Conservation (phyloP, 2,797 vertebrate species). For the Xenopus petersii region DNA sequence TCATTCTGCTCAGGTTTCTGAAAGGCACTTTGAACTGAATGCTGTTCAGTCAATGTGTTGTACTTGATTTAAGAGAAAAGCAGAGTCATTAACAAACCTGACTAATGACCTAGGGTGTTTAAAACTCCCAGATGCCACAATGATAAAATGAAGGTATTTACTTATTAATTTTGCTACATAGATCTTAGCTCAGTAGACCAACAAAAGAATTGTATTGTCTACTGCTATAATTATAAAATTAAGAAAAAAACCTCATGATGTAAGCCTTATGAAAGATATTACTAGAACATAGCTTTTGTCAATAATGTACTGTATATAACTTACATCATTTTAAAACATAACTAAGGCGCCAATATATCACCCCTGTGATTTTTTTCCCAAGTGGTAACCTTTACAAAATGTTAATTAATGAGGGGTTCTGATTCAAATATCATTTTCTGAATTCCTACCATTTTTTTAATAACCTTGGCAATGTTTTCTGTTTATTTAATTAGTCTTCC, state of each 20-base stretch:
- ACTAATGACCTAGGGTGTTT: slow-evolving; percentile 64
- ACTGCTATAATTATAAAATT: slow-evolving; percentile 11
- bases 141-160: slow-evolving; percentile 68
- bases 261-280: not conserved
- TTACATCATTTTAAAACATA: too few relatives aligned
- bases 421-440: too few relatives aligned
- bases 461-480: too few relatives aligned
- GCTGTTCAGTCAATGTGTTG: slow-evolving; percentile 60
- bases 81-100: slow-evolving; percentile 69
- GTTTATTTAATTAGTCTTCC: too few relatives aligned
- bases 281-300: too few relatives aligned
- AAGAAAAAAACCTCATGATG: not conserved
- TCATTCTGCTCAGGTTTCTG: slow-evolving; percentile 55
- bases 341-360: too few relatives aligned
- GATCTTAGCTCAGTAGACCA: slow-evolving; percentile 57
- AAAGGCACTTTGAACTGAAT: slow-evolving; percentile 73
- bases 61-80: slow-evolving; percentile 68
- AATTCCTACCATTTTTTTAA: too few relatives aligned
- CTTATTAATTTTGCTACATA: slow-evolving; percentile 69
- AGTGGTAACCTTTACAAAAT: too few relatives aligned
- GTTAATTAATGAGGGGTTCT: too few relatives aligned
- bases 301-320: too few relatives aligned
- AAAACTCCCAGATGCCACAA: slow-evolving; percentile 67
- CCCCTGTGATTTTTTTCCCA: too few relatives aligned
- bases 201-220: slow-evolving; percentile 43